Evolutionary conservation across 2,888 invertebrate species (phyloP), one percentile per base, ranked within the genome.

Genomic region (Apotomis betuletana): DNA sequence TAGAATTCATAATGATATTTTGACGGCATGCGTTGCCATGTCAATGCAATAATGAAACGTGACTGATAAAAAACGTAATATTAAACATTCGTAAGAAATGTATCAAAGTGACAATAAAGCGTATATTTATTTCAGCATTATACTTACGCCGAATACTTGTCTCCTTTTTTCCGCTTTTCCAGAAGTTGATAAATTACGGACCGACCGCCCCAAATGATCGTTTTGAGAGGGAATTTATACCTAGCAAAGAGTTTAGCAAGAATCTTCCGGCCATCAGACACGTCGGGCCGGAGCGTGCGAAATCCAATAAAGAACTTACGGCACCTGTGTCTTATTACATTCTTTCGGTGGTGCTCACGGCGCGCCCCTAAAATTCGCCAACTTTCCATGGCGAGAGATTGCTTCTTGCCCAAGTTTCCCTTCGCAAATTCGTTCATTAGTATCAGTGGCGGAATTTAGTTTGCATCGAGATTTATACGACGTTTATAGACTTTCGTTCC

Each of bases 271-370:
- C 90, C 87, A 91, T 92, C 92, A 90, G 89, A 90, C 90, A 92
- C 90, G 91, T 91, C 91, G 88, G 82, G 81, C 81, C 75, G 91
- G 91, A 91, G 90, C 90, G 91, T 88, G 90, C 87, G 89, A 91
- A 92, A 93, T 92, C 90, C 91, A 92, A 93, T 93, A 93, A 93
- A 91, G 91, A 90, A 91, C 84, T 88, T 85, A 86, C 85, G 85
- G 86, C 92, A 93, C 92, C 92, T 93, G 92, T 85, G 87, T 89
- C 90, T 91, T 92, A 92, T 93, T 92, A 92, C 92, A 92, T 93
- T 92, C 92, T 89, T 91, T 88, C 85, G 86, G 87, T 86, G 90
- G 86, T 89, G 86, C 88, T 88, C 85, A 85, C 85, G 85, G 85
- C 82, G 83, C 86, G 83, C 76, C 80, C 80, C 85, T 83, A 83